phyloP scores from a whole-genome alignment of 1,140 invertebrate genomes.

The Plodia interpunctella region DNA sequence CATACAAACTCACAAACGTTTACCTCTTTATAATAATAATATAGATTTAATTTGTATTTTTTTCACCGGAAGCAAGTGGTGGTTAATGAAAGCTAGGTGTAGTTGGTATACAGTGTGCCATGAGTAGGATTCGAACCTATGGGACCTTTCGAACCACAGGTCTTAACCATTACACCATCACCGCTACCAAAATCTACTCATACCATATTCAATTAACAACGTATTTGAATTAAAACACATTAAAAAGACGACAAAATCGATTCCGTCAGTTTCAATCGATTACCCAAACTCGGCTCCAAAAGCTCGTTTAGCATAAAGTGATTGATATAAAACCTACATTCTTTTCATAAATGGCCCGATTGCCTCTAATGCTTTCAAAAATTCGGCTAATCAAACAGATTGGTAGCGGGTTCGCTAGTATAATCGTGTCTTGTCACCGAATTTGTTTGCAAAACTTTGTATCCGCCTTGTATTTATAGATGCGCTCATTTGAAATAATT shows the following conservation, averaged over 20 bases:
- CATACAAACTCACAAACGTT: no score
- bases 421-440: background rate
- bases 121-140: no score
- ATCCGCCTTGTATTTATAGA: background rate
- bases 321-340: background rate
- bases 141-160: no score
- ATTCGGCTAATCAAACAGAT: background rate
- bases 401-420: background rate
- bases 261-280: background rate
- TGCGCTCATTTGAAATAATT: conserved; percentile 2
- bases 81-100: no score
- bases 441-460: conserved; percentile 3
- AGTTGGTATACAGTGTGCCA: no score
- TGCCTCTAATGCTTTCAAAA: background rate
- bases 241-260: background rate
- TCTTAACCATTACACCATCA: no score
- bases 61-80: no score
- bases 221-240: no score
- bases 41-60: no score
- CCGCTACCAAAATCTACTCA: no score
- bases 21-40: no score
- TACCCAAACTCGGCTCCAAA: background rate
- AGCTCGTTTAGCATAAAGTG: background rate
- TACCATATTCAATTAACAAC: no score
- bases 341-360: background rate